Base-by-base conservation (phyloP, 2,797 vertebrate genomes). In the Halcyon badia region DNA sequence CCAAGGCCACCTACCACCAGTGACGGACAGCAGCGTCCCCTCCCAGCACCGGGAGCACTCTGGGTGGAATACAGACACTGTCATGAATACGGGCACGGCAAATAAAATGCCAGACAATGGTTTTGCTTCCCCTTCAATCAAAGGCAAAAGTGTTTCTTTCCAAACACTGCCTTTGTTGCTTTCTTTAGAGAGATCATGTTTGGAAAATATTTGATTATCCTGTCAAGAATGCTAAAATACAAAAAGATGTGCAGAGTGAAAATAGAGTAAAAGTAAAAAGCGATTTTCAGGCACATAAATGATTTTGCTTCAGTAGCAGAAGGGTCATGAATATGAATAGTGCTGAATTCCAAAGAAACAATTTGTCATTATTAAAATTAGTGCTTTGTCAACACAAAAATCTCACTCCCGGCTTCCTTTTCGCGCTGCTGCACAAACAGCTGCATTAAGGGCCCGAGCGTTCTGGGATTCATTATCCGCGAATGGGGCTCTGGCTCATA, bases 291-390 rank as follows among this genome's bases (percentile, higher is more conserved):
- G 46, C 79, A 70, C n/a, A 71, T 49, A 91, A 93, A 91, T 87
- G 80, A 57, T 77, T 96, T 92, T 92, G 48, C 89, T 80, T 93
- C 86, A 58, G 73, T 83, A 94, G 76, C 90, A 95, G 89, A 93
- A 96, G 84, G 57, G 83, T 83, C 93, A 85, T 96, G 92, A 96
- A 96, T 95, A 95, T 87, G 92, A 97, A 96, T 95, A 95, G 82
- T 5, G 42, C 51, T 84, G 87, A 91, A 93, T 89, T 89, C 35
- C 24, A 76, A 85, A 90, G 75, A 95, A 95, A 96, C 86, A 93
- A 94, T 98, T 96, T 97, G 94, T 97, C 93, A 95, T 97, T 97
- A 98, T 97, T 97, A 97, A 96, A 97, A 97, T 97, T 94, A 97
- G 88, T 84, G 90, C 87, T 97, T 96, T 95, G 95, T 93, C 97